phyloP scores from a whole-genome alignment of 2,113 vertebrate genomes.

The Forbesichthys agassizii region DNA sequence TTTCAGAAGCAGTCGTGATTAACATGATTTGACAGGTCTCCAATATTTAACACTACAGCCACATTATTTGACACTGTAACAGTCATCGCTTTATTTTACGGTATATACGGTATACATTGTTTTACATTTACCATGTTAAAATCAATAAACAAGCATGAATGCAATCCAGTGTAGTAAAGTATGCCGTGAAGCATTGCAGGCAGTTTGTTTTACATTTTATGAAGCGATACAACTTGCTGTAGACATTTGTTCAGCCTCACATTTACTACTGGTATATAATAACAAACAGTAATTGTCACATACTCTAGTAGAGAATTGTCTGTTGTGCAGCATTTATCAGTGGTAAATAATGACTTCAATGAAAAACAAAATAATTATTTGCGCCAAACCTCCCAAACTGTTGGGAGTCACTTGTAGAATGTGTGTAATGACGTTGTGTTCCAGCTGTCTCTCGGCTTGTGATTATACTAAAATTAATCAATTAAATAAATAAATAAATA shows the following conservation, averaged over 20 bases:
- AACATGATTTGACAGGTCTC: too few relatives aligned
- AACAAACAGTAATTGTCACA: conserved; percentile 8
- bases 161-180: conserved; percentile 40
- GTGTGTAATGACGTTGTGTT: too few relatives aligned
- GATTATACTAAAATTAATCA: too few relatives aligned
- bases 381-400: not conserved
- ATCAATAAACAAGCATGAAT: conserved; percentile 34
- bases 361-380: too few relatives aligned
- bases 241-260: not conserved
- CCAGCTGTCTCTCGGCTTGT: too few relatives aligned
- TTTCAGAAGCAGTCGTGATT: too few relatives aligned
- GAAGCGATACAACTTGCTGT: conserved; percentile 7
- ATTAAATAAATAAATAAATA: too few relatives aligned
- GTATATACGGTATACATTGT: too few relatives aligned
- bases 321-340: conserved; percentile 9
- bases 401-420: too few relatives aligned
- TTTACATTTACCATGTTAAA: conserved; percentile 17
- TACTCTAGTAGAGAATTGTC: not conserved
- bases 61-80: too few relatives aligned
- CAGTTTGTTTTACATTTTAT: conserved; percentile 19
- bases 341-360: not conserved
- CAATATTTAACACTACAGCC: too few relatives aligned
- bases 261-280: conserved; percentile 6
- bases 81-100: too few relatives aligned
- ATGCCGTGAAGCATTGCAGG: conserved; percentile 31